Evolutionary conservation across 2,797 vertebrate species (phyloP).

Genomic region (Cryptoblepharus egeriae): DNA sequence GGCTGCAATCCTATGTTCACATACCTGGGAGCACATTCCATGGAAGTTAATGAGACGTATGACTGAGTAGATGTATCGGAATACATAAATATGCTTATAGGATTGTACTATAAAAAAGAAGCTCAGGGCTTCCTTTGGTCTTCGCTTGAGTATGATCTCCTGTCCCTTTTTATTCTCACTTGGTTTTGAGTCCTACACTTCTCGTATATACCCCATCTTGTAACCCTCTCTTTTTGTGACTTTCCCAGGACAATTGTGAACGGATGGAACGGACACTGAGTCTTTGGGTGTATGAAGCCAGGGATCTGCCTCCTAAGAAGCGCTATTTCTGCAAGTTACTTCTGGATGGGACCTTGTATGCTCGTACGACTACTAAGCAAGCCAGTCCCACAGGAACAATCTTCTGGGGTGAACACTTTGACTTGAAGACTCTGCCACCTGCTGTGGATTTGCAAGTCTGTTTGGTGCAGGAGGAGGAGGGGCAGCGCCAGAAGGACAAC

Average conservation of each 20-base stretch:
- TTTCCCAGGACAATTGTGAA: conserved; percentile 86
- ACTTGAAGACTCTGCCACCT: conserved; percentile 86
- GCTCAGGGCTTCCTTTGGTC: neutral
- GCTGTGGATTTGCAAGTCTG: conserved; percentile 84
- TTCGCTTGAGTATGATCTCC: too few species aligned
- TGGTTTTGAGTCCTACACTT: neutral
- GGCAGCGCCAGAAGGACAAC: conserved; percentile 77
- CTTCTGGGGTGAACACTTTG: conserved; percentile 95
- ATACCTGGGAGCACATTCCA: too few species aligned
- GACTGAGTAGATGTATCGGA: too few species aligned
- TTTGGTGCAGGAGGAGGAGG: conserved; percentile 83
- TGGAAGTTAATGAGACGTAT: too few species aligned
- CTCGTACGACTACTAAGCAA: conserved; percentile 84
- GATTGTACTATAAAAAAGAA: too few species aligned
- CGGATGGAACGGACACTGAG: conserved; percentile 88
- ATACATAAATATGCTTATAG: too few species aligned
- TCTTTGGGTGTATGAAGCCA: conserved; percentile 92
- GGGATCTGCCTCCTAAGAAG: conserved; percentile 80
- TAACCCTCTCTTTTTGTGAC: neutral
- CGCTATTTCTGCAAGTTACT: conserved; percentile 86
- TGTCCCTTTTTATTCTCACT: too few species aligned
- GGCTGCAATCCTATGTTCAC: too few species aligned
- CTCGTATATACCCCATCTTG: too few species aligned
- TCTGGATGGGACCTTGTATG: conserved; percentile 87
- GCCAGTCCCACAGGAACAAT: conserved; percentile 73